These are phyloP conservation scores for Eupsittula cactorum DNA, from an alignment of 2,113 vertebrate genomes.

Conservation along the genomic window DNA sequence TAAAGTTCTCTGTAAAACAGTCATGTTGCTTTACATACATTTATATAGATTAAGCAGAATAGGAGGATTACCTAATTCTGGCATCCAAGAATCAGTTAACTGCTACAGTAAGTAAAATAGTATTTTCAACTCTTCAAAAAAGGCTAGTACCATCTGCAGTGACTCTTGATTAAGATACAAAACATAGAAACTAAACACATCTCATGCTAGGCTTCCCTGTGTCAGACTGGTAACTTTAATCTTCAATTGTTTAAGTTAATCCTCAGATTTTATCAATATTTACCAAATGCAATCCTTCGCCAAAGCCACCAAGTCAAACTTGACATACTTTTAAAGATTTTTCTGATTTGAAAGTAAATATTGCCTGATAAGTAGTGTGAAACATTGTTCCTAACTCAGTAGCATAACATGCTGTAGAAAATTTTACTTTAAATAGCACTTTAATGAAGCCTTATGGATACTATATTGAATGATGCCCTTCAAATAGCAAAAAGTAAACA, in stretches of 20 bases:
- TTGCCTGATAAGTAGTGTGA: neutral
- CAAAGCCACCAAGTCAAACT: neutral
- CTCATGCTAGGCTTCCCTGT: neutral
- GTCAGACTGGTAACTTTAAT: neutral
- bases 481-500: neutral
- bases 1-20: neutral
- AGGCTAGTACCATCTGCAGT: neutral
- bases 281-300: rapidly evolving
- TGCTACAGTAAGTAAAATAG: neutral
- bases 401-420: neutral
- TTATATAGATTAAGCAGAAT: neutral
- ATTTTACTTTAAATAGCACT: neutral
- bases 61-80: neutral
- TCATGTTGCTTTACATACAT: neutral
- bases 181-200: neutral
- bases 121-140: neutral
- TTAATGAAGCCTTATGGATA: neutral
- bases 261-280: neutral
- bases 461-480: neutral
- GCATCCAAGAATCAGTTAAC: neutral
- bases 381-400: neutral
- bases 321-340: neutral
- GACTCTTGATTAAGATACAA: neutral
- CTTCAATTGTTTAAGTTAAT: neutral
- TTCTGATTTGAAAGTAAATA: neutral